Base-by-base conservation (phyloP, 2,797 vertebrate species). In the Gambelia wislizenii region DNA sequence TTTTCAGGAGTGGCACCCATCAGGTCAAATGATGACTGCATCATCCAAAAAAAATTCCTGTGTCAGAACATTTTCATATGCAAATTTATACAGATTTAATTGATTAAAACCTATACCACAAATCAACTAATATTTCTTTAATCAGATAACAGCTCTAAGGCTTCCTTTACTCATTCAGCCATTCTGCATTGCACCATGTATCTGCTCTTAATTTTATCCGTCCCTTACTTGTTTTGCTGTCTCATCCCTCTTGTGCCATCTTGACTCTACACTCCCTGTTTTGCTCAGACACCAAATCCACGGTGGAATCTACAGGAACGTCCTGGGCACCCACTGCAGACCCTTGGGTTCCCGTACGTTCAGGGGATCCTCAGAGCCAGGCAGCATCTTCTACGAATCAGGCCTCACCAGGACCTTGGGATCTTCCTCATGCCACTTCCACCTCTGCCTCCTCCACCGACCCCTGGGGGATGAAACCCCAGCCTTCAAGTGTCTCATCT, bases 341-440 rank as follows among this genome's bases (percentile, higher is more conserved):
- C 67, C 97, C 97, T 56, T 97, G 97, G 97, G 97, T 96, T 89
- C 96, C 96, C 0, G 91, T 95, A 44, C 93, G 95, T 0, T 85
- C 82, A 0, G 94, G 92, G 79, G 94, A 96, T 4, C 49, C 90
- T 36, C 49, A 88, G 39, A 91, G 92, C 85, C 96, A 97, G 89
- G 89, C 92, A 0, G 77, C 92, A 27, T 2, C 93, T 36, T 94
- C 96, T 0, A 87, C 95, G 77, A 95, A 95, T 90, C 97, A 97
- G 86, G 89, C 90, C 14, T 85, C 95, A 0, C 6, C 92, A 0
- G 91, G 91, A 82, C 96, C 96, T 69, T 97, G 97, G 96, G 95
- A 96, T 87, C 92, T 97, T 76, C 44, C 95, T n/a, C 92, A 94
- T 1, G 18, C 84, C 25, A 92, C 95, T 52, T 91, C 95, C 18